Percentiles rank a stretch among this genome's conserved stretches.
phyloP scores from a whole-genome alignment of 2,797 vertebrate species.

The Apogon hyalosoma region DNA sequence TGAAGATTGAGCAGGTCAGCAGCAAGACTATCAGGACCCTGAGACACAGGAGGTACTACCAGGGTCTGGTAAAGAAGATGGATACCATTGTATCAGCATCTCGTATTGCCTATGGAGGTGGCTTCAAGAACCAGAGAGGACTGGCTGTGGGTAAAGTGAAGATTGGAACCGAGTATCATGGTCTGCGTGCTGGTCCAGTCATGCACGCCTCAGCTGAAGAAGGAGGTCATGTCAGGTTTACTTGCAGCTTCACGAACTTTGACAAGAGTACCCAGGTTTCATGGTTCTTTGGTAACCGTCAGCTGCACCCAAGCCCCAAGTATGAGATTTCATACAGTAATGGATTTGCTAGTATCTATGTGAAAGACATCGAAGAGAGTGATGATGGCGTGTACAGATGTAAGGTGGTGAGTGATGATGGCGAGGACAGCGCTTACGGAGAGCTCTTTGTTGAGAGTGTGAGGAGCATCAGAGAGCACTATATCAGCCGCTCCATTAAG shows the following conservation, averaged over 20 bases:
- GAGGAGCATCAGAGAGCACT: slow-evolving; percentile 92
- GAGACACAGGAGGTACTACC: slow-evolving; percentile 97
- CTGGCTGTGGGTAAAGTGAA: slow-evolving; percentile 94
- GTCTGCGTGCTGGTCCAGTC: slow-evolving; percentile 92
- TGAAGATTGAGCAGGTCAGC: slow-evolving; percentile 91
- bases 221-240: slow-evolving; percentile 93
- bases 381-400: slow-evolving; percentile 97
- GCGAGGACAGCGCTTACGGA: slow-evolving; percentile 93
- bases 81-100: slow-evolving; percentile 93
- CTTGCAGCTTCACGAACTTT: slow-evolving; percentile 91
- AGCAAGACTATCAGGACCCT: slow-evolving; percentile 94
- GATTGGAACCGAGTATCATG: slow-evolving; percentile 91
- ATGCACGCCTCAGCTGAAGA: slow-evolving; percentile 92
- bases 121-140: slow-evolving; percentile 93
- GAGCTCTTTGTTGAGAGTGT: slow-evolving; percentile 96
- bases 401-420: slow-evolving; percentile 94
- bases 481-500: slow-evolving; percentile 89
- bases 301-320: slow-evolving; percentile 91
- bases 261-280: slow-evolving; percentile 93
- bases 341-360: slow-evolving; percentile 93
- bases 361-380: slow-evolving; percentile 94
- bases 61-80: slow-evolving; percentile 91
- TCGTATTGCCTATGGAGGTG: slow-evolving; percentile 93
- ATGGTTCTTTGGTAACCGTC: slow-evolving; percentile 95
- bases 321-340: slow-evolving; percentile 95